phyloP scores from a whole-genome alignment of 2,797 vertebrate genomes.

The Clarias fuscus region DNA sequence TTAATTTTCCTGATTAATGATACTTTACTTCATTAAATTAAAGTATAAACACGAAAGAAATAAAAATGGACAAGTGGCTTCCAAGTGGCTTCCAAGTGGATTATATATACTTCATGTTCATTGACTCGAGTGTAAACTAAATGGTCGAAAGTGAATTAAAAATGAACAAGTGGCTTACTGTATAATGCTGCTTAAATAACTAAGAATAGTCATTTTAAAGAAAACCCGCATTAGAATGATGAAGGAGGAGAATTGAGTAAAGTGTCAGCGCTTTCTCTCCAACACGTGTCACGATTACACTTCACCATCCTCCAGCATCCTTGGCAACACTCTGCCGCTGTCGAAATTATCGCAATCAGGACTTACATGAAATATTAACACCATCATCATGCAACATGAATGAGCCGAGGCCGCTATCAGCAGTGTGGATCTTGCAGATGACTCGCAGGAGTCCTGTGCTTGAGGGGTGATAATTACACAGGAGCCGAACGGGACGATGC shows the following conservation, averaged over 20 bases:
- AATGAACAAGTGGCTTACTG: neutral
- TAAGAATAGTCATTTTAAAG: neutral
- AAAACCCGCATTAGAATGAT: neutral
- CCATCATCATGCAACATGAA: conserved; percentile 54
- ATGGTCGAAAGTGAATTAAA: neutral
- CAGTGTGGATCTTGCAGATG: conserved; percentile 40
- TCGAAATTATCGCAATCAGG: conserved; percentile 55
- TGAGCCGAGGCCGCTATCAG: conserved; percentile 44
- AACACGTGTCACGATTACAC: conserved; percentile 9
- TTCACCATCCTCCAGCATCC: conserved; percentile 10
- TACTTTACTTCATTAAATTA: neutral
- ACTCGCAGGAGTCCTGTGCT: conserved; percentile 67
- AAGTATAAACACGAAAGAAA: neutral
- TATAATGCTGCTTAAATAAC: neutral
- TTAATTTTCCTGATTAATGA: neutral
- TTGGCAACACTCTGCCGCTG: conserved; percentile 39
- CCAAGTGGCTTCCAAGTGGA: too few species aligned
- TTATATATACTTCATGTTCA: too few species aligned
- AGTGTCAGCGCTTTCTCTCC: conserved; percentile 12
- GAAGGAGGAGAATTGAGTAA: neutral
- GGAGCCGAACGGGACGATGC: conserved; percentile 73
- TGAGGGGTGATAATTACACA: conserved; percentile 68
- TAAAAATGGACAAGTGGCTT: neutral
- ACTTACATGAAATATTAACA: conserved; percentile 55
- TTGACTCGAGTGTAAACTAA: neutral